These are phyloP conservation scores for Papilio elwesi DNA, from an alignment of 2,888 invertebrate species.

Conservation along the genomic window DNA sequence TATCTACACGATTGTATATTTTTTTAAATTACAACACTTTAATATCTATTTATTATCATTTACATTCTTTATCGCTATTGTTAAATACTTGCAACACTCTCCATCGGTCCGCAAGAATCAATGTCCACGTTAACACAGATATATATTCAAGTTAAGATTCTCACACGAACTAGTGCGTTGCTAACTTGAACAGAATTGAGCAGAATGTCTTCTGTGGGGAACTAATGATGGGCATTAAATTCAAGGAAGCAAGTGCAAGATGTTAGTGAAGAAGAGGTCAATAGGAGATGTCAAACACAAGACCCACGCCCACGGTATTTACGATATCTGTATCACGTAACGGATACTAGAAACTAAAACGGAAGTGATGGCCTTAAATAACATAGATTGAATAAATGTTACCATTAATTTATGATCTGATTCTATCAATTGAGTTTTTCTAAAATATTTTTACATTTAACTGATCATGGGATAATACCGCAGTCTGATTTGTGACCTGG, in stretches of 20 bases:
- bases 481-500: too few species aligned
- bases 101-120: neutral
- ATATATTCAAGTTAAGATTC: too few species aligned
- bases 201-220: slow-evolving; percentile 25
- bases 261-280: slow-evolving; percentile 10
- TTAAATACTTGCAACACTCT: too few species aligned
- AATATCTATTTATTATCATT: neutral
- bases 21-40: slow-evolving; percentile 44
- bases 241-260: slow-evolving; percentile 10
- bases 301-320: slow-evolving; percentile 18
- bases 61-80: neutral
- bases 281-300: slow-evolving; percentile 7
- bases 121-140: too few species aligned
- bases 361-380: neutral
- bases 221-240: slow-evolving; percentile 5
- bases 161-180: too few species aligned
- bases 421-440: neutral
- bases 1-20: slow-evolving; percentile 47
- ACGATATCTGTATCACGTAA: neutral
- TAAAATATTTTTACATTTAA: too few species aligned
- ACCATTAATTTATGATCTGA: neutral
- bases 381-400: neutral
- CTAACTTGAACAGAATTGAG: too few species aligned
- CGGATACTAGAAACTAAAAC: neutral
- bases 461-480: too few species aligned